phyloP scores from a whole-genome alignment of 2,888 invertebrate genomes.

The Adela reaumurella region DNA sequence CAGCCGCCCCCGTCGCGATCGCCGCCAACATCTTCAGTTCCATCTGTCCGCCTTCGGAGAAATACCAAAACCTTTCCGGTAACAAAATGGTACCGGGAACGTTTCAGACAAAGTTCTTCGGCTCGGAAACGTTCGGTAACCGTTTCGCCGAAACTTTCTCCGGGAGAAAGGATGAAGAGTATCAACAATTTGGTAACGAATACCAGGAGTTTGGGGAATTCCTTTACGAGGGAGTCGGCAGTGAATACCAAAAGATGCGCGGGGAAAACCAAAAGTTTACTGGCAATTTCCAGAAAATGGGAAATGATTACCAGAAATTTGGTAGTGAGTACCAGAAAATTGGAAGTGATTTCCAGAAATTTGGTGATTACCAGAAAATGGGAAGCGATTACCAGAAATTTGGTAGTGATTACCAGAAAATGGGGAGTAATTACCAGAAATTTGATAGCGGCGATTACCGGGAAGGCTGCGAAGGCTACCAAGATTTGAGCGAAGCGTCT shows the following conservation, averaged over 20 bases:
- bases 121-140: slow-evolving; percentile 33
- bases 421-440: no score
- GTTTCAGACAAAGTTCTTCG: slow-evolving; percentile 33
- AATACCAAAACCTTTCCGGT: slow-evolving; percentile 31
- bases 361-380: no score
- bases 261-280: no score
- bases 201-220: no score
- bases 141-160: slow-evolving; percentile 36
- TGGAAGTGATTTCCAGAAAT: no score
- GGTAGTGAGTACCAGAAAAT: no score
- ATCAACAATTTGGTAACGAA: slow-evolving; percentile 37
- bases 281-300: no score
- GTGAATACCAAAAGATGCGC: no score
- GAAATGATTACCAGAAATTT: no score
- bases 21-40: slow-evolving; percentile 42
- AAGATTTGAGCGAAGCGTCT: slow-evolving; percentile 33
- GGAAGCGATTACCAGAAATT: not conserved
- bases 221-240: no score
- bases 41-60: slow-evolving; percentile 35
- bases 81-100: slow-evolving; percentile 13
- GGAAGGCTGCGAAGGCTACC: slow-evolving; percentile 29
- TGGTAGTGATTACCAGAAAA: no score
- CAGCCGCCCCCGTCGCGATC: slow-evolving; percentile 35
- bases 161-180: slow-evolving; percentile 17
- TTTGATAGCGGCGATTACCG: no score